phyloP scores from a whole-genome alignment of 2,113 vertebrate genomes.

The Sciurus niger region DNA sequence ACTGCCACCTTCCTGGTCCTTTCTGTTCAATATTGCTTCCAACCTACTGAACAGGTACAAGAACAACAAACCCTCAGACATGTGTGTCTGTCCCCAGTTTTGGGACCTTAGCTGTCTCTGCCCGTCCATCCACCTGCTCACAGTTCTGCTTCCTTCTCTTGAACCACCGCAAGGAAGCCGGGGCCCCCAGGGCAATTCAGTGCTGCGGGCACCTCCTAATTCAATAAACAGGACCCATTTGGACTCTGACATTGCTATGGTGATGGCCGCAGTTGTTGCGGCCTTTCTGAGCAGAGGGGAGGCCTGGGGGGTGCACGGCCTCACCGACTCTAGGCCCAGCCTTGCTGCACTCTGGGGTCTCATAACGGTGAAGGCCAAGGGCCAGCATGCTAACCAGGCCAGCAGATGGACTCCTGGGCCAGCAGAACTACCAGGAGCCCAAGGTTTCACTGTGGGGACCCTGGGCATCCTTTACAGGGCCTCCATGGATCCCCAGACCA shows the following conservation, averaged over 20 bases:
- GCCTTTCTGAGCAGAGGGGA: not conserved
- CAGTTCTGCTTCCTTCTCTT: not conserved
- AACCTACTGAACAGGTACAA: not conserved
- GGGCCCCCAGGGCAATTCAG: not conserved
- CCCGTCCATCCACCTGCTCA: no score
- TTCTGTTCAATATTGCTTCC: not conserved
- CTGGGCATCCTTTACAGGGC: not conserved
- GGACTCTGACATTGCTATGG: rapidly evolving
- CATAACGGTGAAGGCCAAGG: not conserved
- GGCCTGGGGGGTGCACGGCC: no score
- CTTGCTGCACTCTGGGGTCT: no score
- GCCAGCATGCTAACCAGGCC: not conserved
- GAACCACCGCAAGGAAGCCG: not conserved
- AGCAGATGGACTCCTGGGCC: not conserved
- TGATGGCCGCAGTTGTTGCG: no score
- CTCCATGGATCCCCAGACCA: not conserved
- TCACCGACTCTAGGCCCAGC: no score
- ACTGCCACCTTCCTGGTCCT: not conserved
- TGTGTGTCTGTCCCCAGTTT: not conserved
- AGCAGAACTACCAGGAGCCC: not conserved
- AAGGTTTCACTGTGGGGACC: not conserved
- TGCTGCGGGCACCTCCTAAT: not conserved
- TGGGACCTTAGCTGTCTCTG: not conserved
- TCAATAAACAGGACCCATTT: no score
- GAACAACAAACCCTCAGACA: no score